Conservation (phyloP, 2,113 vertebrate genomes). For the Cranoglanis bouderius region DNA sequence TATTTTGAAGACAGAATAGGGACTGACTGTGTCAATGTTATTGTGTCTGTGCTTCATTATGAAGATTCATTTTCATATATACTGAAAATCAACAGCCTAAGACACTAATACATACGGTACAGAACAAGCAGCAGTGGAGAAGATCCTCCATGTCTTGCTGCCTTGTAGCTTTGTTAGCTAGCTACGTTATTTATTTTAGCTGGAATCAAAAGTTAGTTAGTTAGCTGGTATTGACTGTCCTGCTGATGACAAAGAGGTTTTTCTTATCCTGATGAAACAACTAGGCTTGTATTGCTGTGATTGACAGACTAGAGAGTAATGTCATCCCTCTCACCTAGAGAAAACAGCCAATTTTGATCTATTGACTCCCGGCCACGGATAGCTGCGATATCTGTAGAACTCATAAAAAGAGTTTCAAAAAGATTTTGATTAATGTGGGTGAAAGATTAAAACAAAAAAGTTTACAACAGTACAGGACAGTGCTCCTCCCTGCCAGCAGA, state of each 20-base stretch:
- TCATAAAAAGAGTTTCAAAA: background rate
- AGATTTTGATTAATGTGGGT: background rate
- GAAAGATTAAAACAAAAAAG: background rate
- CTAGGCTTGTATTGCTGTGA: background rate
- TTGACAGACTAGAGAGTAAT: background rate
- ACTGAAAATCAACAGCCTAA: background rate
- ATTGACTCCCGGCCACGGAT: background rate
- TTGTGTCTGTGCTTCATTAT: background rate
- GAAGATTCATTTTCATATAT: background rate
- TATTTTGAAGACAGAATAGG: background rate
- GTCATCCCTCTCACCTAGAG: background rate
- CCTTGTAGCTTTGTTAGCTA: background rate
- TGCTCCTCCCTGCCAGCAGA: background rate
- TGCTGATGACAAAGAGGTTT: background rate
- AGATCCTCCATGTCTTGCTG: background rate
- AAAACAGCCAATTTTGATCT: background rate
- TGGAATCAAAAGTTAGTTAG: background rate
- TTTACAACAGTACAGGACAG: background rate
- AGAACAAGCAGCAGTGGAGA: background rate
- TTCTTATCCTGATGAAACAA: background rate
- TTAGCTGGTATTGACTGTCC: background rate
- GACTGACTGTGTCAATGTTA: background rate
- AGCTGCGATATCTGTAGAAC: background rate
- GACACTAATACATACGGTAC: background rate
- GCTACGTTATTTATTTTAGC: background rate